Conservation (phyloP, 2,113 vertebrate genomes). For the Martes martes region DNA sequence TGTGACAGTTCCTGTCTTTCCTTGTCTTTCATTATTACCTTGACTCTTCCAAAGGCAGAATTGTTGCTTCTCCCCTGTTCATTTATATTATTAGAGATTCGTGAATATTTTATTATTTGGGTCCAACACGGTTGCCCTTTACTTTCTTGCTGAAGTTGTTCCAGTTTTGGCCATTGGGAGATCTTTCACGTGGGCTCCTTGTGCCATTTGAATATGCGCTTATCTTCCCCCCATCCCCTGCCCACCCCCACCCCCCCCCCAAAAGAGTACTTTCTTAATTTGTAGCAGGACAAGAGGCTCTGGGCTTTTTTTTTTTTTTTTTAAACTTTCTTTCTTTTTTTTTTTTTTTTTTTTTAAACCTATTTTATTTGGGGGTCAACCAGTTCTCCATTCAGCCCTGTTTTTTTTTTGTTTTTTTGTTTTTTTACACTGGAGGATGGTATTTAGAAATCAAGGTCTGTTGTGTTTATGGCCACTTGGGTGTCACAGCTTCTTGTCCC, state of each 20-base stretch:
- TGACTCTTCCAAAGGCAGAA: background rate
- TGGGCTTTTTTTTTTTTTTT: background rate
- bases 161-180: background rate
- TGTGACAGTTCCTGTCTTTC: background rate
- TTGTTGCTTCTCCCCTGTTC: background rate
- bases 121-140: background rate
- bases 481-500: background rate
- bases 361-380: background rate
- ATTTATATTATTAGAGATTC: background rate
- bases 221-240: background rate
- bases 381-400: background rate
- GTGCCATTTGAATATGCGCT: background rate
- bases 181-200: background rate
- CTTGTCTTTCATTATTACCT: background rate
- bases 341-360: background rate
- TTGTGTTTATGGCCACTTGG: background rate
- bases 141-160: background rate
- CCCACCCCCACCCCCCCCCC: no score
- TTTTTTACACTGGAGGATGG: background rate
- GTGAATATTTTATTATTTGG: background rate
- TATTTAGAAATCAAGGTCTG: background rate
- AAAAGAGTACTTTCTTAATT: background rate
- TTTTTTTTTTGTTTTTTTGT: background rate
- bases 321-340: no score
- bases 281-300: background rate